phyloP scores from a whole-genome alignment of 1,140 invertebrate species.

The Periplaneta americana region DNA sequence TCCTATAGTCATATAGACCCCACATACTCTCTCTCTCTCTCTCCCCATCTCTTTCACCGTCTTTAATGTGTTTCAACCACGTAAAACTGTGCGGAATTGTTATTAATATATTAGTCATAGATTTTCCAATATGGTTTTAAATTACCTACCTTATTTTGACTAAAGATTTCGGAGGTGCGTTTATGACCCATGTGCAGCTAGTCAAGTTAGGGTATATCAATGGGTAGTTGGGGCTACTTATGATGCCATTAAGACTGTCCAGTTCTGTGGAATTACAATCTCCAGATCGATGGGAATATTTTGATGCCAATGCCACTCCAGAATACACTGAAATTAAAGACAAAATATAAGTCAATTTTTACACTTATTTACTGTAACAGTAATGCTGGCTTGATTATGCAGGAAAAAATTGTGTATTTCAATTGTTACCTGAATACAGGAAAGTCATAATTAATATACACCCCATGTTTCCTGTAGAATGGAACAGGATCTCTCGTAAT shows the following conservation, averaged over 20 bases:
- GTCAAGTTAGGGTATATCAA: conserved; percentile 1
- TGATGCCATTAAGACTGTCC: not conserved
- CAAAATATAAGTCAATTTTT: not conserved
- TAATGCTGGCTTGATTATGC: not conserved
- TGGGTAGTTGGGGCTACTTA: conserved; percentile 10
- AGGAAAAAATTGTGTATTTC: not conserved
- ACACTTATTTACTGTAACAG: not conserved
- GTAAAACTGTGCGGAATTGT: not conserved
- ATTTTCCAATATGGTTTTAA: not conserved
- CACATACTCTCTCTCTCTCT: too few species aligned
- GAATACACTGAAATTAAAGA: not conserved
- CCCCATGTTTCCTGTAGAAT: not conserved
- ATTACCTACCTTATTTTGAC: conserved; percentile 8
- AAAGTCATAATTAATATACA: not conserved
- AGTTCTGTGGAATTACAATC: not conserved
- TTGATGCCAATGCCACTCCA: not conserved
- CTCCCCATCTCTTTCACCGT: not conserved
- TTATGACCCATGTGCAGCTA: conserved; percentile 10
- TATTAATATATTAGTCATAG: not conserved
- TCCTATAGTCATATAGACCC: too few species aligned
- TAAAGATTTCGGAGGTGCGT: not conserved
- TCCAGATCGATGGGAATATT: not conserved
- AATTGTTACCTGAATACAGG: not conserved
- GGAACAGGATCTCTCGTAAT: not conserved
- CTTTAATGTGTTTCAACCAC: not conserved